Evolutionary conservation across 2,113 vertebrate genomes (phyloP).

Genomic region (Hypocryptadius cinnamomeus): DNA sequence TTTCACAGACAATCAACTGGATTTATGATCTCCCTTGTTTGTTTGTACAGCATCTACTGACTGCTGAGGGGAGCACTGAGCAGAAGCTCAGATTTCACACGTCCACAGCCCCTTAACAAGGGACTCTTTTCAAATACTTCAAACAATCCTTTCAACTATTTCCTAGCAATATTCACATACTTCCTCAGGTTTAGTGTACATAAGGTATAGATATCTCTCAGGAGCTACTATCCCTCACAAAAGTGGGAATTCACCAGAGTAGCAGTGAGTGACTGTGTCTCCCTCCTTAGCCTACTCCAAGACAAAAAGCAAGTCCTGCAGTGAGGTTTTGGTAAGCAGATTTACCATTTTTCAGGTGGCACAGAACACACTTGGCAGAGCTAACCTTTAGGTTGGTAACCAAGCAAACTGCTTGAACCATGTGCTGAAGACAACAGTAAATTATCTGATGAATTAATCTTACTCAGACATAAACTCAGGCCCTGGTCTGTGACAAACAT

Average conservation of each 20-base stretch:
- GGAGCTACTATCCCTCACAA: neutral
- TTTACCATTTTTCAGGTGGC: neutral
- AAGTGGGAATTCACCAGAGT: neutral
- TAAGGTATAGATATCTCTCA: accelerated
- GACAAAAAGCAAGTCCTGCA: neutral
- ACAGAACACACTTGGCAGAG: neutral
- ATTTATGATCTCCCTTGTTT: neutral
- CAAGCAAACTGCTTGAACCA: neutral
- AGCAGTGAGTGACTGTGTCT: neutral
- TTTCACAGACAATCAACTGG: neutral
- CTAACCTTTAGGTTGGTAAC: neutral
- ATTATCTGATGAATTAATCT: neutral
- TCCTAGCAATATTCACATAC: neutral
- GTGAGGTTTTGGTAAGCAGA: neutral
- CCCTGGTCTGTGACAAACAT: neutral
- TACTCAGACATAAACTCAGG: neutral
- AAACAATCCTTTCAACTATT: neutral
- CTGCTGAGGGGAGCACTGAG: neutral
- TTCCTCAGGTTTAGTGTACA: neutral
- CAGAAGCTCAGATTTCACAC: neutral
- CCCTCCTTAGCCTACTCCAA: neutral
- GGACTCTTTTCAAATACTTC: neutral
- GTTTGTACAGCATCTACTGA: neutral
- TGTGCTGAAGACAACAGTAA: neutral
- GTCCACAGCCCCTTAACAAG: neutral